A percentile compares a stretch with the other conserved stretches of the same genome.
Conservation (phyloP, 2,113 vertebrate species). For the Alethe diademata region DNA sequence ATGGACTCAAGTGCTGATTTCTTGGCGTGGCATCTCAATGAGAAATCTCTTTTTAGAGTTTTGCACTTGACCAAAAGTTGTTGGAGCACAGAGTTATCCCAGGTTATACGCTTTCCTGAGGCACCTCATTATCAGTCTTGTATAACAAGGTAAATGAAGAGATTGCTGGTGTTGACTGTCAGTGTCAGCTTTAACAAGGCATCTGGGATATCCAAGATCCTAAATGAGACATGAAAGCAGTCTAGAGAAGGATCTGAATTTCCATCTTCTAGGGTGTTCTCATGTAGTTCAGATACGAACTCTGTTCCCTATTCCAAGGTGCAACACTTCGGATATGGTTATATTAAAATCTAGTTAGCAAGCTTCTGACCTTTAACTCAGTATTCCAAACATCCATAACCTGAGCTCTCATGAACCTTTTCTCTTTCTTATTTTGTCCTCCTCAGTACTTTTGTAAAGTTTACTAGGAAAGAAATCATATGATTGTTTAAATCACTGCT, state of each 20-base stretch:
- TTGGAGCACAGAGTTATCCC: neutral
- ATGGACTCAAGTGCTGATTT: neutral
- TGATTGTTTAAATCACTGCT: neutral
- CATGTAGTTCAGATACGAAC: neutral
- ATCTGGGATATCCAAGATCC: neutral
- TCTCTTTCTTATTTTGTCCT: neutral
- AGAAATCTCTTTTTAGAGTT: neutral
- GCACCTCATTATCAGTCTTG: neutral
- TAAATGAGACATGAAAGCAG: neutral
- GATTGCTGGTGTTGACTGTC: neutral
- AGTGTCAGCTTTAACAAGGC: neutral
- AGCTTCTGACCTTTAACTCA: neutral
- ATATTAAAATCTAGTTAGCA: neutral
- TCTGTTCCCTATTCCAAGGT: neutral
- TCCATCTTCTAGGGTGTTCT: neutral
- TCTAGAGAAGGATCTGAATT: neutral
- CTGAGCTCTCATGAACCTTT: neutral
- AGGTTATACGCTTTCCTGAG: neutral
- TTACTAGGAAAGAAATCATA: neutral
- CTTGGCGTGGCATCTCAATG: neutral
- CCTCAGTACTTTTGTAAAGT: neutral
- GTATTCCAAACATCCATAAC: neutral
- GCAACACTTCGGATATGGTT: accelerated
- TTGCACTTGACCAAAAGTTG: neutral
- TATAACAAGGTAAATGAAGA: neutral